These are phyloP conservation scores for Saguinus midas DNA, from an alignment of 2,113 vertebrate species.

Conservation along the genomic window DNA sequence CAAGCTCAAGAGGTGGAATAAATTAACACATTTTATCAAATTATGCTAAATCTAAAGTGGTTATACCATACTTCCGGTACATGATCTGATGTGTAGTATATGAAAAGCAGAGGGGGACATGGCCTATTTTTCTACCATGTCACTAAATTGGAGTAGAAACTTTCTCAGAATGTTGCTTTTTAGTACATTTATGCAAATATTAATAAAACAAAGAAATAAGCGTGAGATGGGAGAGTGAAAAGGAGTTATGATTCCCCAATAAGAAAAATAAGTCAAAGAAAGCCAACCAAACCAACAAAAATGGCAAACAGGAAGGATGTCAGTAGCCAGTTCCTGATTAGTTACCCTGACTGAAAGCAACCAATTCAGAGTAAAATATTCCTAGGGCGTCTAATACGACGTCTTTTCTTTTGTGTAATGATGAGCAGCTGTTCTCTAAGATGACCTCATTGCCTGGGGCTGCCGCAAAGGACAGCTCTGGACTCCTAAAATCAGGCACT, in stretches of 20 bases:
- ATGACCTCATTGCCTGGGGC: neutral
- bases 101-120: neutral
- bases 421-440: neutral
- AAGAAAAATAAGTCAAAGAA: neutral
- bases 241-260: neutral
- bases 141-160: neutral
- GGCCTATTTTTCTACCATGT: neutral
- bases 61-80: neutral
- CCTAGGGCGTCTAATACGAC: neutral
- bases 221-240: neutral
- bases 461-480: neutral
- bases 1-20: slow-evolving; percentile 16
- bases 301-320: neutral
- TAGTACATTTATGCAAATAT: neutral
- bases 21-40: neutral
- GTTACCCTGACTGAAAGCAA: neutral
- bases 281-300: neutral
- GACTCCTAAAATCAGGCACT: neutral
- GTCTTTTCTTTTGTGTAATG: neutral
- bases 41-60: neutral
- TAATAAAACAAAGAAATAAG: neutral
- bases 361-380: neutral
- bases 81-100: neutral
- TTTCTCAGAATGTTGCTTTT: neutral
- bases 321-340: neutral